Evolutionary conservation across 2,797 vertebrate genomes (phyloP).

Genomic region (Parauchenoglanis ngamensis): DNA sequence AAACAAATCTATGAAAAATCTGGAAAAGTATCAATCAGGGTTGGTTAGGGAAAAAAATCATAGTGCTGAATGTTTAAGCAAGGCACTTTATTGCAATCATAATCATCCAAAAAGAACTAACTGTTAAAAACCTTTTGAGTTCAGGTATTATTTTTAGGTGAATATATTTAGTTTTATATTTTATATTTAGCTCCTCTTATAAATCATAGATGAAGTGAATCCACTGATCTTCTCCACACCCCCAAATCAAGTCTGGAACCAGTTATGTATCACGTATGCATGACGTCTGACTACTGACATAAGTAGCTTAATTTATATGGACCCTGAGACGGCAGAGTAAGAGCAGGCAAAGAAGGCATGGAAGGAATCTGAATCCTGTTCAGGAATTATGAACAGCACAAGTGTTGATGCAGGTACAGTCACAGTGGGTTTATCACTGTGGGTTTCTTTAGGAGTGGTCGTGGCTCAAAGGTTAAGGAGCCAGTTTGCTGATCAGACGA

Average conservation of each 20-base stretch:
- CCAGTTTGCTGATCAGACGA: no score
- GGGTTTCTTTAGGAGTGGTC: neutral
- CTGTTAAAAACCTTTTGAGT: no score
- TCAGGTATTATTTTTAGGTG: neutral
- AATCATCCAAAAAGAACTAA: neutral
- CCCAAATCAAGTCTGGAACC: conserved; percentile 49
- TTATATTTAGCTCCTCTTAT: conserved; percentile 9
- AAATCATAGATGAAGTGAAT: conserved; percentile 44
- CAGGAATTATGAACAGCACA: conserved; percentile 54
- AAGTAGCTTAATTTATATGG: conserved; percentile 49
- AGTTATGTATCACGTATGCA: conserved; percentile 48
- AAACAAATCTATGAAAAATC: neutral
- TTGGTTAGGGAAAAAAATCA: neutral
- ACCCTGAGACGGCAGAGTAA: conserved; percentile 19
- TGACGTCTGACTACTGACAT: conserved; percentile 40
- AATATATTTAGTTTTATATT: neutral
- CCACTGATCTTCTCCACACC: conserved; percentile 27
- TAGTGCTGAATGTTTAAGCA: neutral
- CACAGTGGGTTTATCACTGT: neutral
- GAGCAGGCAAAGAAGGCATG: conserved; percentile 53
- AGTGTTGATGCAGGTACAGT: neutral
- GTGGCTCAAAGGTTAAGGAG: no score
- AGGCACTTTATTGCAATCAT: neutral
- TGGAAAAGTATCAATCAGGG: neutral
- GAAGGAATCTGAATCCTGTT: conserved; percentile 24